phyloP scores from a whole-genome alignment of 64 coral and sea anemone genomes.

The Pocillopora verrucosa region DNA sequence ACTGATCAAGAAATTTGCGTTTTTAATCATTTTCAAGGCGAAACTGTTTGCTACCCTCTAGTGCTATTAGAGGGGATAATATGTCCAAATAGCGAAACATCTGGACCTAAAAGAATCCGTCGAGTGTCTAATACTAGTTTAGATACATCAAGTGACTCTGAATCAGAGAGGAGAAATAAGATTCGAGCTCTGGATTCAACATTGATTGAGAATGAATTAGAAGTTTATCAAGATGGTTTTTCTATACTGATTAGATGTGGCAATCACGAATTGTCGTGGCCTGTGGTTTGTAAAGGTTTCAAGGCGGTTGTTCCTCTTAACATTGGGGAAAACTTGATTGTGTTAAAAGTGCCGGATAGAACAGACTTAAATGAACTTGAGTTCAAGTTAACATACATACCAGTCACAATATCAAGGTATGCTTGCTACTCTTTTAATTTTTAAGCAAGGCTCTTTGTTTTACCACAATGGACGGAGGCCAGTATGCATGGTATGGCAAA shows the following conservation, averaged over 20 bases:
- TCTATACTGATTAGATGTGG: conserved; percentile 2
- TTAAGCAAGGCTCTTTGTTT: not conserved
- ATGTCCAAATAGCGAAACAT: not conserved
- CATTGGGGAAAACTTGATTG: conserved; percentile 73
- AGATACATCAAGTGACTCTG: conserved; percentile 2
- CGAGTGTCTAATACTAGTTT: not conserved
- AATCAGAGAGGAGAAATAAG: not conserved
- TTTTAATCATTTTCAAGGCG: conserved; percentile 56
- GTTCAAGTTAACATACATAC: conserved; percentile 52
- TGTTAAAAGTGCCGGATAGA: conserved; percentile 35
- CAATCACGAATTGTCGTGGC: conserved; percentile 54
- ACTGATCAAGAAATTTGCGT: conserved; percentile 44
- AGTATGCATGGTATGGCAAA: too few relatives aligned
- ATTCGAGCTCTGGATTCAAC: not conserved
- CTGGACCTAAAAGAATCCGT: not conserved
- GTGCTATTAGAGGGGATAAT: conserved; percentile 74
- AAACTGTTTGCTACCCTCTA: conserved; percentile 70
- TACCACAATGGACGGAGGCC: too few relatives aligned
- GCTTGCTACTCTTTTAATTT: not conserved
- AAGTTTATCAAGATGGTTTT: not conserved
- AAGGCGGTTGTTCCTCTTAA: conserved; percentile 65
- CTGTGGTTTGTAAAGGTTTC: conserved; percentile 68
- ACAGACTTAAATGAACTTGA: conserved; percentile 40
- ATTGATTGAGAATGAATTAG: not conserved
- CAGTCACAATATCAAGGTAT: conserved; percentile 61